Evolutionary conservation across 2,797 vertebrate genomes (phyloP).

Genomic region (Cynodonichthys magdalenae): DNA sequence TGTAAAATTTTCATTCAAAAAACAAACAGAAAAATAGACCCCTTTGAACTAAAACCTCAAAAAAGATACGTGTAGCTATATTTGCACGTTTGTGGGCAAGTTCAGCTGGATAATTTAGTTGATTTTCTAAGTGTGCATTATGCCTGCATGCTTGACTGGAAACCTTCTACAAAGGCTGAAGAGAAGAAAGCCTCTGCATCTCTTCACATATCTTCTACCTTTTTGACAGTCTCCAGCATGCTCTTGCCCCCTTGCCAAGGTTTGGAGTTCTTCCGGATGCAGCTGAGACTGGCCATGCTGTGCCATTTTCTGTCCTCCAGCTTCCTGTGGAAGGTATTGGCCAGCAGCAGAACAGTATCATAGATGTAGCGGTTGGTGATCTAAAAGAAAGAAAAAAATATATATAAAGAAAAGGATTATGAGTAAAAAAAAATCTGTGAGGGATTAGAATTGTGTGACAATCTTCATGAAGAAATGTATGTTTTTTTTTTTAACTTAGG

Average conservation of each 20-base stretch:
- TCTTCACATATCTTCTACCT: conserved; percentile 80
- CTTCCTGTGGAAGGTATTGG: conserved; percentile 97
- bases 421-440: too few species aligned
- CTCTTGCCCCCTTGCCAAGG: conserved; percentile 98
- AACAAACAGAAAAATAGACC: conserved; percentile 9
- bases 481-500: too few species aligned
- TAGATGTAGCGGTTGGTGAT: conserved; percentile 98
- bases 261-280: conserved; percentile 96
- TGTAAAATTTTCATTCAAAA: conserved; percentile 27
- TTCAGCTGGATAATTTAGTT: not conserved
- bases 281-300: conserved; percentile 98
- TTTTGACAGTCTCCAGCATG: conserved; percentile 97
- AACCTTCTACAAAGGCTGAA: not conserved
- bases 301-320: conserved; percentile 99
- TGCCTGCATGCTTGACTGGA: not conserved
- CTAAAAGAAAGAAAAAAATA: conserved; percentile 60
- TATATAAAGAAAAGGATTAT: conserved; percentile 13
- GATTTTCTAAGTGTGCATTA: not conserved
- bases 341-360: conserved; percentile 91
- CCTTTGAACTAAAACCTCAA: too few species aligned
- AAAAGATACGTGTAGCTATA: too few species aligned
- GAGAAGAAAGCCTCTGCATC: not conserved
- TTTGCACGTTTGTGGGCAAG: not conserved
- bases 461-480: too few species aligned
- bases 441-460: too few species aligned